Base-by-base conservation (phyloP, 2,797 vertebrate species). In the Philypnodon macrostomus region DNA sequence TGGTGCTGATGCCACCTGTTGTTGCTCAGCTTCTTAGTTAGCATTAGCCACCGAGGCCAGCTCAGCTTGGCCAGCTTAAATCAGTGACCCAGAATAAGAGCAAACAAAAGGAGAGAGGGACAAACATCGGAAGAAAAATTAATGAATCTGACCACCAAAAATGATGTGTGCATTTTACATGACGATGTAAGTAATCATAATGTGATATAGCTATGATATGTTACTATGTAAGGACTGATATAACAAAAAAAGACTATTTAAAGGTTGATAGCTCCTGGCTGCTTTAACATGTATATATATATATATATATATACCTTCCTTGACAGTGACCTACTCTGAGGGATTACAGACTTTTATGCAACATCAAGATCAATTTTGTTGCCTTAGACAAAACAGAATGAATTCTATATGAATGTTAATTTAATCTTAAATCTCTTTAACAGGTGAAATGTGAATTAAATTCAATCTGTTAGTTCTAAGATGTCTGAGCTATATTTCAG, bases 51-150 rank as follows among this genome's bases (percentile, higher is more conserved):
- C 53, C 2, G 48, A 64, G 64, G 68, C 58, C 53, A 73, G 71
- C 63, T 83, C 80, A 85, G 79, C 82, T 85, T 71, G 64, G 55
- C 73, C 63, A 80, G 78, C 75, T 87, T 84, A 84, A 69, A 66
- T 85, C 68, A 78, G 75, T 78, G 79, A 84, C 77, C 80, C 71
- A 77, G 55, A 76, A 82, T 49, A 39, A 59, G 58, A 54, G 51
- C 45, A 48, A 81, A 77, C 4, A 55, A 80, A 76, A 73, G 66
- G 58, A 53, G 36, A 18, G 34, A 33, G 7, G 47, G 63, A 50
- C 60, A 60, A 70, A 57, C 41, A 62, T 33, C 11, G 12, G 1
- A 30, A 2, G 10, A 44, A 17, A 44, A 7, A 44, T 44, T 2
- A 27, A 18, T 9, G 2, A 26, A 13, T 16, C 2, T n/a, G 1